These are phyloP conservation scores for Neolamprologus caudopunctatus DNA, from an alignment of 2,113 vertebrate species.

Conservation along the genomic window DNA sequence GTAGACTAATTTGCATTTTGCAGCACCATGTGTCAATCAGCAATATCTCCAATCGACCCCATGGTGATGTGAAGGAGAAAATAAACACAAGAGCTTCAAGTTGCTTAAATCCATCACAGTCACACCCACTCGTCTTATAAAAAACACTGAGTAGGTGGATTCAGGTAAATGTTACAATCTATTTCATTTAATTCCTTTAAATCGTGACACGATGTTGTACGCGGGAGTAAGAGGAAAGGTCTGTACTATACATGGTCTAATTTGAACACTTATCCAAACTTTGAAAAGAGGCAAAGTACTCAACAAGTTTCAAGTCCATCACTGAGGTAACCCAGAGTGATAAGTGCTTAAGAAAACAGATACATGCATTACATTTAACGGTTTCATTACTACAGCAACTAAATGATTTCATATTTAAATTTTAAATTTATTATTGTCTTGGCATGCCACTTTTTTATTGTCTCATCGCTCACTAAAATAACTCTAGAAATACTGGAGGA, in stretches of 20 bases:
- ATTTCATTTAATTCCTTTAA: background rate
- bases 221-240: background rate
- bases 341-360: background rate
- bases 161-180: background rate
- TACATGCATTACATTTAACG: background rate
- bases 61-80: conserved; percentile 12
- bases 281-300: background rate
- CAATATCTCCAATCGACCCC: conserved; percentile 34
- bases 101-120: conserved; percentile 2
- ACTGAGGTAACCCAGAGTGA: background rate
- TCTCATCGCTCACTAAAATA: background rate
- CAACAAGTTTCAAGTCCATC: background rate
- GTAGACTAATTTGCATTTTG: conserved; percentile 14
- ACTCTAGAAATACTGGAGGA: background rate
- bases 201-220: background rate
- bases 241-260: background rate
- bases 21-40: conserved; percentile 34
- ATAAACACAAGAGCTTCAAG: background rate
- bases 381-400: background rate
- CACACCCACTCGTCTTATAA: background rate
- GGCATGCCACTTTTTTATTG: background rate
- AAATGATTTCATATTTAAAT: background rate
- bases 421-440: background rate
- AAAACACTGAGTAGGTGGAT: background rate
- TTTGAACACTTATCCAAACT: background rate